Base-by-base conservation (phyloP, 2,888 invertebrate genomes). In the Didymodactylos carnosus region DNA sequence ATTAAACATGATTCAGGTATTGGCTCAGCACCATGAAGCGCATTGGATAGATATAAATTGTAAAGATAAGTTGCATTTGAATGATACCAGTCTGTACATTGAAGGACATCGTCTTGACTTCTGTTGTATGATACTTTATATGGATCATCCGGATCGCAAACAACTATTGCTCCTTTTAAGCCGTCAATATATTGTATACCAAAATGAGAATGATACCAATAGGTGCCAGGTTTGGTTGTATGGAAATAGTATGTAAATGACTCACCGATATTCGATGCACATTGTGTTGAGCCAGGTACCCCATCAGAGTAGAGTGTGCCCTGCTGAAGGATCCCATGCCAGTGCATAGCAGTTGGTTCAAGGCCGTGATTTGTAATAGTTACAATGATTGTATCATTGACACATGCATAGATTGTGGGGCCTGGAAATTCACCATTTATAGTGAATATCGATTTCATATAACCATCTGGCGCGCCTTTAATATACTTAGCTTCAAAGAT, bases 201-300 rank as follows among this genome's bases (percentile, higher is more conserved):
- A 49, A 5, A 90, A 82, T 92, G 92, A 13, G 92, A 89, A 81
- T 92, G 92, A 90, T 91, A 92, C 82, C 91, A 92, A 79, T 92
- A 91, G 0, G 91, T 91, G 19, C 92, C 92, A 0, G 88, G 82
- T 49, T 49, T n/a, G 76, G 88, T 88, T 0, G 91, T 91, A 69
- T 86, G 85, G 89, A 91, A 91, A 86, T 91, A 73, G 35, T 92
- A 92, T 79, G 88, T 88, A 86, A 92, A 92, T 0, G 88, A 88
- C 3, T 88, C 86, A 76, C 89, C 88, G 0, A 91, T 89, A 8
- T 86, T 84, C 72, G 92, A 90, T 0, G 91, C 91, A 77, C 92
- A 91, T 82, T 92, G 92, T 0, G 91, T 90, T 13, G 92, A 87
- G 76, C 88, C 88, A 0, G 92, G 91, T 0, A 91, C 91, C 0